These are phyloP conservation scores for Trissolcus japonicus DNA, from an alignment of 2,888 invertebrate genomes.

Conservation along the genomic window DNA sequence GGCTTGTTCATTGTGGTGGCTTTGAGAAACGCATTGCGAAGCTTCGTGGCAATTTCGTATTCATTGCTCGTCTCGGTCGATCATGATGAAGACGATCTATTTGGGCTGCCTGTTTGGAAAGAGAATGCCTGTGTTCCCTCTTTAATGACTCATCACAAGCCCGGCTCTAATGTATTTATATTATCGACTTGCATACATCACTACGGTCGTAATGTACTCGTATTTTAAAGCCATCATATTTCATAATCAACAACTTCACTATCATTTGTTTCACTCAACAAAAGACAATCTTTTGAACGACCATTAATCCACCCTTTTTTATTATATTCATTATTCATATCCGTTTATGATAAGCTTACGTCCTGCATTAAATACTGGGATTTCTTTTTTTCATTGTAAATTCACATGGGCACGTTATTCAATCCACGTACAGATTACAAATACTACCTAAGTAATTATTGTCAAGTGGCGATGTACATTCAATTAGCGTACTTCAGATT, in stretches of 20 bases:
- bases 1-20: slow-evolving; percentile 66
- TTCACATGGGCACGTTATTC: background rate
- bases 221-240: slow-evolving; percentile 7
- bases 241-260: slow-evolving; percentile 4
- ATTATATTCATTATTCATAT: too few relatives aligned
- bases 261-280: slow-evolving; percentile 1
- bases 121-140: slow-evolving; percentile 44
- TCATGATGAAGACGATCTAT: slow-evolving; percentile 65
- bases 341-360: too few relatives aligned
- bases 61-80: slow-evolving; percentile 67
- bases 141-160: slow-evolving; percentile 63
- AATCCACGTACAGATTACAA: slow-evolving; percentile 26
- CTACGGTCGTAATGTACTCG: slow-evolving; percentile 13
- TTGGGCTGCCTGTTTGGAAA: slow-evolving; percentile 42
- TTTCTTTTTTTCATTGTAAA: background rate
- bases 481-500: slow-evolving; percentile 36
- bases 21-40: slow-evolving; percentile 62
- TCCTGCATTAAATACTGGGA: too few relatives aligned
- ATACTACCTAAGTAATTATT: slow-evolving; percentile 42
- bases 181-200: slow-evolving; percentile 30
- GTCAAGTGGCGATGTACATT: slow-evolving; percentile 26
- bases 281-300: background rate
- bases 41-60: slow-evolving; percentile 66
- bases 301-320: too few relatives aligned
- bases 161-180: slow-evolving; percentile 61